These are phyloP conservation scores for Prolemur simus DNA, from an alignment of 2,113 vertebrate species.

Conservation along the genomic window DNA sequence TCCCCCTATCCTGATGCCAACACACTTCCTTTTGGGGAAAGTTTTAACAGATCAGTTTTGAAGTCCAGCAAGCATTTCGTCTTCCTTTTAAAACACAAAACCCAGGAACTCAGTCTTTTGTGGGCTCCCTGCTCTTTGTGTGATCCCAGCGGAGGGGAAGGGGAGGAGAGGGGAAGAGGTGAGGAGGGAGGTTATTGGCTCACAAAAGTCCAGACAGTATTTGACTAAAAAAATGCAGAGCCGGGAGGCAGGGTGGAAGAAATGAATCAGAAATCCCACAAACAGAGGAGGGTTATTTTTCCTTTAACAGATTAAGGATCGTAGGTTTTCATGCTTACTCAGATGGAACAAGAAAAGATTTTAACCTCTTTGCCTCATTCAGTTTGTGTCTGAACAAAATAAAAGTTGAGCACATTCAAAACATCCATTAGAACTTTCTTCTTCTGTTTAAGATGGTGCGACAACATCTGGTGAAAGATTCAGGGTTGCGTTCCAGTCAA, in stretches of 20 bases:
- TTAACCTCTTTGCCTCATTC: slow-evolving; percentile 59
- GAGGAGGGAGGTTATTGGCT: background rate
- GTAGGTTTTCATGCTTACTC: slow-evolving; percentile 67
- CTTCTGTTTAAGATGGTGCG: slow-evolving; percentile 33
- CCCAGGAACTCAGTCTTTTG: slow-evolving; percentile 55
- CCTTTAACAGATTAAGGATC: slow-evolving; percentile 64
- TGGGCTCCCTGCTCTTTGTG: slow-evolving; percentile 60
- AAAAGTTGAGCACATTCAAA: slow-evolving; percentile 63
- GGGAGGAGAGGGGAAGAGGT: background rate
- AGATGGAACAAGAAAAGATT: slow-evolving; percentile 69
- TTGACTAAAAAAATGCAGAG: slow-evolving; percentile 11
- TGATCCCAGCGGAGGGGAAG: slow-evolving; percentile 23
- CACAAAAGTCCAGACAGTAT: slow-evolving; percentile 14
- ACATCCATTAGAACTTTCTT: slow-evolving; percentile 50
- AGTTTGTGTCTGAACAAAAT: slow-evolving; percentile 57
- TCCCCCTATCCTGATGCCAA: background rate
- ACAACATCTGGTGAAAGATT: slow-evolving; percentile 57
- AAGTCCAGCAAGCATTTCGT: slow-evolving; percentile 47
- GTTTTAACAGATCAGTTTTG: slow-evolving; percentile 45
- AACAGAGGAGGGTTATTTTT: slow-evolving; percentile 54
- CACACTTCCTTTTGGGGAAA: slow-evolving; percentile 20
- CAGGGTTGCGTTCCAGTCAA: background rate
- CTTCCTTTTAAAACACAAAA: slow-evolving; percentile 66
- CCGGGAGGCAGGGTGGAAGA: slow-evolving; percentile 33
- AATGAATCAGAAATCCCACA: slow-evolving; percentile 61